These are phyloP conservation scores for Chiroxiphia lanceolata DNA, from an alignment of 2,797 vertebrate species.

Conservation along the genomic window DNA sequence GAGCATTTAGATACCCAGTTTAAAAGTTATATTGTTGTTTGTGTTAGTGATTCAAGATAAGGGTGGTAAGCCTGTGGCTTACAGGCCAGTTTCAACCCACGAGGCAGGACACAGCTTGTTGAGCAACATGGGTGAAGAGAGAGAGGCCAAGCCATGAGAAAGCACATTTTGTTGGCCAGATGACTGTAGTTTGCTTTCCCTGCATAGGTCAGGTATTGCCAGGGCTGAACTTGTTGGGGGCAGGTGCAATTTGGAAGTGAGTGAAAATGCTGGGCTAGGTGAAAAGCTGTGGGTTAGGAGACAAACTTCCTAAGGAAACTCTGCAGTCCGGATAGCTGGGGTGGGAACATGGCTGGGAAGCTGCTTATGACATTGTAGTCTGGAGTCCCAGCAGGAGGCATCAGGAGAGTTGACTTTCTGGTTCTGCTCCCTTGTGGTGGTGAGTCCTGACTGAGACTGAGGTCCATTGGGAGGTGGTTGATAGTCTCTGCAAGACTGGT, in stretches of 20 bases:
- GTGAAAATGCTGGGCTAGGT: background rate
- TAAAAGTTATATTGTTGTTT: constrained; percentile 5
- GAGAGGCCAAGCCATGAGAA: background rate
- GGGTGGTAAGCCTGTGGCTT: background rate
- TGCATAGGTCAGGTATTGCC: background rate
- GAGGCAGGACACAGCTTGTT: background rate
- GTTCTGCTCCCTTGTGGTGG: background rate
- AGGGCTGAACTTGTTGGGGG: background rate
- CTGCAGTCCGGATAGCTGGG: background rate
- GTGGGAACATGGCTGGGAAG: background rate
- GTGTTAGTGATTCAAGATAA: constrained; percentile 1
- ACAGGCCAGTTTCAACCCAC: background rate
- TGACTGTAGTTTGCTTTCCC: background rate
- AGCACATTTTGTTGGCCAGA: background rate
- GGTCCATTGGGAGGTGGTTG: background rate
- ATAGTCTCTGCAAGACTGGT: background rate
- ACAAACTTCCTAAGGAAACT: background rate
- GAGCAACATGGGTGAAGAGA: background rate
- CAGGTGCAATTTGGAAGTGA: background rate
- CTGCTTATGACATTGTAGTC: background rate
- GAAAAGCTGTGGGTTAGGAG: background rate
- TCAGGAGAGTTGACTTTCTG: background rate
- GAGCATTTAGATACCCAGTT: background rate
- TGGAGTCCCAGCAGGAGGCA: background rate
- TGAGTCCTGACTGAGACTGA: background rate